Conservation (phyloP, 2,113 vertebrate species). For the Orthonyx spaldingii region DNA sequence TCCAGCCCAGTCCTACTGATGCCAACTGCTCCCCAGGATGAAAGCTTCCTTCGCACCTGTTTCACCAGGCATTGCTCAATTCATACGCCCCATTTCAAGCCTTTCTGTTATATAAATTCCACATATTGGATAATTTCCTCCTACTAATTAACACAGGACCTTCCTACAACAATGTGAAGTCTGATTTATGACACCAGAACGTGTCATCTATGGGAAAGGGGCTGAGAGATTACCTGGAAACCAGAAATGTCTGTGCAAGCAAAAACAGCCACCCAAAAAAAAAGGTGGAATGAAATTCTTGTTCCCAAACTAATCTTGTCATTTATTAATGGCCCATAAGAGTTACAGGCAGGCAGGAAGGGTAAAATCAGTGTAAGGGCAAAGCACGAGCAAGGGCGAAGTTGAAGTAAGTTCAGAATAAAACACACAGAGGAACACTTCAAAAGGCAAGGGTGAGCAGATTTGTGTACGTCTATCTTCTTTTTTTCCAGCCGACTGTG, state of each 20-base stretch:
- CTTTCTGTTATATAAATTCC: accelerated
- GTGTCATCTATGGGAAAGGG: accelerated
- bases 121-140: not conserved
- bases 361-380: not conserved
- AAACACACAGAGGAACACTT: not conserved
- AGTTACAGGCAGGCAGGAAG: not conserved
- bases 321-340: accelerated
- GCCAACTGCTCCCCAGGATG: not conserved
- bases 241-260: accelerated
- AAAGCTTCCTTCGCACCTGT: not conserved
- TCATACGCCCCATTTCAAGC: not conserved
- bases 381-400: not conserved
- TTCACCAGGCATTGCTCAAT: not conserved
- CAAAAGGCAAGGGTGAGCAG: accelerated
- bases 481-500: accelerated
- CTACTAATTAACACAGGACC: accelerated
- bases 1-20: not conserved
- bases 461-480: accelerated
- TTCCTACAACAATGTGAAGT: accelerated
- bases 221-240: not conserved
- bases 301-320: not conserved
- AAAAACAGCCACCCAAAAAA: not conserved
- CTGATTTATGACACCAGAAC: too few relatives aligned
- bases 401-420: not conserved
- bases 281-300: not conserved